A percentile compares a stretch with the other conserved stretches of the same genome.
phyloP scores from a whole-genome alignment of 2,113 vertebrate species.

The Semnornis frantzii region DNA sequence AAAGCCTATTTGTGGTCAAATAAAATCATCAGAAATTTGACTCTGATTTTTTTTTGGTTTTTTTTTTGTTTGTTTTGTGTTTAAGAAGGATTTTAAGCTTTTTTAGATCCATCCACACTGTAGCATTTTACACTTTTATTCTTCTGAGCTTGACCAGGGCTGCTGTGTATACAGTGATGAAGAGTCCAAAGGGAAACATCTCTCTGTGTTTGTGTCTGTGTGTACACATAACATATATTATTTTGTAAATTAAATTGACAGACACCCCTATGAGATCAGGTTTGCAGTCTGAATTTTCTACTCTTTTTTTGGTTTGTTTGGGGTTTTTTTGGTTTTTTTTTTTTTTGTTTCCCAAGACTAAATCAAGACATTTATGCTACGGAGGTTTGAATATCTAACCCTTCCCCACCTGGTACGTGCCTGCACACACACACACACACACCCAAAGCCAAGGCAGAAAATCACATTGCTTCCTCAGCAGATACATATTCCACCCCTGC shows the following conservation, averaged over 20 bases:
- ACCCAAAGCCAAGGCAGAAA: slow-evolving; percentile 36
- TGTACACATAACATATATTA: not conserved
- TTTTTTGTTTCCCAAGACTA: not conserved
- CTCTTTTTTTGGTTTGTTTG: too few relatives aligned
- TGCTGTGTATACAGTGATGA: not conserved
- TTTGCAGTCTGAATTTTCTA: slow-evolving; percentile 21
- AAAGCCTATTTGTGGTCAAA: not conserved
- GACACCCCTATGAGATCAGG: not conserved
- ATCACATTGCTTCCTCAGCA: slow-evolving; percentile 43
- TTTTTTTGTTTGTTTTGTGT: not conserved
- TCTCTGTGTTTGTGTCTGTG: not conserved
- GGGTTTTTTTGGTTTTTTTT: too few relatives aligned
- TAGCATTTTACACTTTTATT: not conserved
- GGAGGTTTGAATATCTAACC: not conserved
- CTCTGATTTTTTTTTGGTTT: rapidly evolving
- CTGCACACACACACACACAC: not conserved
- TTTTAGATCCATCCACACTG: not conserved
- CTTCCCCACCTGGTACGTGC: not conserved
- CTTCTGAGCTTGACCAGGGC: not conserved
- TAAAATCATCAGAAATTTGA: not conserved
- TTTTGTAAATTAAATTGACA: slow-evolving; percentile 43
- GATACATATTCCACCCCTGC: slow-evolving; percentile 40
- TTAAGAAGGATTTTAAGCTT: not conserved
- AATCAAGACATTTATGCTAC: not conserved
- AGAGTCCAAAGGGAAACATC: slow-evolving; percentile 23